These are phyloP conservation scores for Pocillopora verrucosa DNA, from an alignment of 64 coral and sea anemone genomes.

Conservation along the genomic window DNA sequence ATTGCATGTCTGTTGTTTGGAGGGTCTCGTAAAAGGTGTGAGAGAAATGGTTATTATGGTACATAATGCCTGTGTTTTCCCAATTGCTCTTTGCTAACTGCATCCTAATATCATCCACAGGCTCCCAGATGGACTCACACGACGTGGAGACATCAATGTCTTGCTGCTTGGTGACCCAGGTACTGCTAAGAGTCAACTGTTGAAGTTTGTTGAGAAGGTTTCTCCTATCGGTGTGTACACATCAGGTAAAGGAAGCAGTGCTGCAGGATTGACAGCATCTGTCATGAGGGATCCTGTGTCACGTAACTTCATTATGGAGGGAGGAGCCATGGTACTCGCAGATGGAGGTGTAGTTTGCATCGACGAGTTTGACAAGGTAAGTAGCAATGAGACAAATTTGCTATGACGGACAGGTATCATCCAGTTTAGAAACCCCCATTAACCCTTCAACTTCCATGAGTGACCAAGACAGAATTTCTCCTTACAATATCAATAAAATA, in stretches of 20 bases:
- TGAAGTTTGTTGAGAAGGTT: constrained; percentile 99
- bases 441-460: background rate
- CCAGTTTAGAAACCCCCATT: background rate
- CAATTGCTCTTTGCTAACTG: background rate
- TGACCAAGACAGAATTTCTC: no score
- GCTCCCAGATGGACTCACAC: constrained; percentile 91
- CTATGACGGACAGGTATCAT: no score
- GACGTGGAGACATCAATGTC: constrained; percentile 94
- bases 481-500: background rate
- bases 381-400: background rate
- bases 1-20: constrained; percentile 98
- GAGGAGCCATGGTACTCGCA: constrained; percentile 96
- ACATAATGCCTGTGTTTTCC: background rate
- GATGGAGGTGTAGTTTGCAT: constrained; percentile 99
- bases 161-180: constrained; percentile 95
- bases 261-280: constrained; percentile 94
- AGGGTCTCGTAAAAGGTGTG: constrained; percentile 95
- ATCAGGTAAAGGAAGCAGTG: constrained; percentile 99
- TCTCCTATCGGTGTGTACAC: constrained; percentile 98
- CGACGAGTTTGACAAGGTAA: constrained; percentile 99
- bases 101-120: constrained; percentile 14
- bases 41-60: background rate
- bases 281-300: constrained; percentile 98
- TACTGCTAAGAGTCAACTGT: constrained; percentile 97
- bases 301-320: constrained; percentile 98